Evolutionary conservation across 1,140 invertebrate genomes (phyloP).

Genomic region (Ericerus pela): DNA sequence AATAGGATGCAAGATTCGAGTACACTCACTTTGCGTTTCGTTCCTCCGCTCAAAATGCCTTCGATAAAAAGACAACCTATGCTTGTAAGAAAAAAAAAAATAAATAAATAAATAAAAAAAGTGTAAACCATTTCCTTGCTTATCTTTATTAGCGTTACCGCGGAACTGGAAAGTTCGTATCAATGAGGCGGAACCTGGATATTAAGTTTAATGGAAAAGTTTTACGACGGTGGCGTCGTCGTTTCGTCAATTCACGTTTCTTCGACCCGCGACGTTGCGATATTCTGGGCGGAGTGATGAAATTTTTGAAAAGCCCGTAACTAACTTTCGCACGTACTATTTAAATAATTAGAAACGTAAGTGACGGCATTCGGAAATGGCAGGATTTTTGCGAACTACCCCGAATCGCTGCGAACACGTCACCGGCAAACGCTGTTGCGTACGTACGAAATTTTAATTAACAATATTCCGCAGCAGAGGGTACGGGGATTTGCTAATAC

Average conservation of each 20-base stretch:
- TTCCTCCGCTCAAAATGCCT: no score
- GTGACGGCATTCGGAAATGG: no score
- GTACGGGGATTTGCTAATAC: no score
- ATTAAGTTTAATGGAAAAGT: constrained; percentile 6
- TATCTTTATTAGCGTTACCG: constrained; percentile 8
- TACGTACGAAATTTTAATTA: no score
- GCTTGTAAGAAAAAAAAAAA: no score
- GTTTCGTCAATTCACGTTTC: background rate
- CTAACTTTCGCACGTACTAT: background rate
- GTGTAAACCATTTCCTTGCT: background rate
- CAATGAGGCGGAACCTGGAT: constrained; percentile 1
- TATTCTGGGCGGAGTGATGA: background rate
- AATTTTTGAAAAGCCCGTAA: background rate
- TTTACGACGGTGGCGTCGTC: background rate
- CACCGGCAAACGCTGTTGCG: no score
- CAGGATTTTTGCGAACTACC: no score
- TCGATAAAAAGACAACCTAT: no score
- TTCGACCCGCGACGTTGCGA: background rate
- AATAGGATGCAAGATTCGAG: no score
- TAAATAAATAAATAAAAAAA: background rate
- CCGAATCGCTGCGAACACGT: no score
- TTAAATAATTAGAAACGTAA: constrained; percentile 10
- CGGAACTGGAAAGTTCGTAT: background rate
- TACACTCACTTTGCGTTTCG: no score
- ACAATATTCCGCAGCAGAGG: no score